Conservation (phyloP, 2,113 vertebrate species). For the Dipodomys spectabilis region DNA sequence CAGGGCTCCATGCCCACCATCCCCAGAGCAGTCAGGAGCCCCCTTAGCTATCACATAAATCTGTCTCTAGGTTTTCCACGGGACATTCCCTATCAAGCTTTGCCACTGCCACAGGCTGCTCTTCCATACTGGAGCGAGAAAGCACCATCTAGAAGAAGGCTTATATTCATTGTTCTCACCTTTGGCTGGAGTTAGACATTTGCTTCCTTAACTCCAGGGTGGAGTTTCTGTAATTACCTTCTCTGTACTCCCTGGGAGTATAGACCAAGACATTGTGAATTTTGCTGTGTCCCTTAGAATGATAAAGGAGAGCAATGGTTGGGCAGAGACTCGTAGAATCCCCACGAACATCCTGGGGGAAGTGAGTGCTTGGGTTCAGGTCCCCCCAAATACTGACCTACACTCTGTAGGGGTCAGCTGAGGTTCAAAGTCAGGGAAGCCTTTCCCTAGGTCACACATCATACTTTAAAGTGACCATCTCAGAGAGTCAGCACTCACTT, state of each 20-base stretch:
- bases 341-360: not conserved
- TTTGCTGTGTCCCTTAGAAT: not conserved
- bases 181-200: not conserved
- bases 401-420: rapidly evolving
- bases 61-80: not conserved
- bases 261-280: not conserved
- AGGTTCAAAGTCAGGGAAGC: not conserved
- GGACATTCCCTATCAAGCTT: not conserved
- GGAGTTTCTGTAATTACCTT: not conserved
- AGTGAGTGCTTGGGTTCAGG: too few species aligned
- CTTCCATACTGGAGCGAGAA: too few species aligned
- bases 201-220: not conserved
- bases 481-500: too few species aligned
- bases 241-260: not conserved
- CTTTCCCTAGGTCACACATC: not conserved
- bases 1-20: rapidly evolving
- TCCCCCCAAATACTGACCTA: not conserved
- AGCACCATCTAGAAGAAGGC: not conserved
- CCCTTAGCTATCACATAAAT: not conserved
- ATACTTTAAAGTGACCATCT: not conserved
- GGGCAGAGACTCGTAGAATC: not conserved
- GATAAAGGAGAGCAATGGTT: too few species aligned
- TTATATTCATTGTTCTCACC: not conserved
- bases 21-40: rapidly evolving
- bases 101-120: rapidly evolving